Conservation (phyloP, 2,797 vertebrate genomes). For the Pteropus rufus region DNA sequence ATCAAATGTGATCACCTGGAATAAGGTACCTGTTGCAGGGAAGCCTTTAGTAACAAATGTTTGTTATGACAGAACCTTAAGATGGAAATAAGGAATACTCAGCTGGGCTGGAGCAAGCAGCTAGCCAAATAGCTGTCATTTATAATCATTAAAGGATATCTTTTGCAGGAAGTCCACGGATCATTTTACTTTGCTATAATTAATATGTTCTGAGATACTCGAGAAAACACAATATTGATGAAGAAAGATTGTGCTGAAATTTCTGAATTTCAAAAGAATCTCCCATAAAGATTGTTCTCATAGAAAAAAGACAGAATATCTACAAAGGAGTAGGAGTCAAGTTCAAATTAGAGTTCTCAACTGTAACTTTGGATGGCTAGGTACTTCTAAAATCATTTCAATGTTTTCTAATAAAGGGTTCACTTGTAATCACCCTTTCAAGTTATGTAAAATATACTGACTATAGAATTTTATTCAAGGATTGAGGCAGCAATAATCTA, state of each 20-base stretch:
- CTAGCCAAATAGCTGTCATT: neutral
- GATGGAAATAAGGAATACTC: neutral
- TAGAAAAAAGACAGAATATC: neutral
- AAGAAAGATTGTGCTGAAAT: neutral
- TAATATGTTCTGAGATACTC: neutral
- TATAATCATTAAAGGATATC: neutral
- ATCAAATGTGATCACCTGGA: neutral
- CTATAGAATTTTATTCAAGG: neutral
- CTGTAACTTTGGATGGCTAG: neutral
- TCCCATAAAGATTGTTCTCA: neutral
- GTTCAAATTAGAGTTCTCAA: neutral
- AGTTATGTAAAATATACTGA: constrained; percentile 8
- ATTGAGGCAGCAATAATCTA: neutral
- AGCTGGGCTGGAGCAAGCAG: neutral
- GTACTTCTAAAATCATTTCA: neutral
- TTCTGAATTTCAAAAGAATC: constrained; percentile 1
- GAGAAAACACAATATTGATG: neutral
- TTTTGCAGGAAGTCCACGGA: neutral
- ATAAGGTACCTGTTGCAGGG: neutral
- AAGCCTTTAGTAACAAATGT: neutral
- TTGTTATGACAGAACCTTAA: neutral
- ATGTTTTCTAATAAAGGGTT: neutral
- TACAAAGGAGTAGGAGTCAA: neutral
- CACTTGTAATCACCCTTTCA: neutral
- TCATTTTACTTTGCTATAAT: neutral